Base-by-base conservation (phyloP, 2,797 vertebrate genomes). In the Acipenser transmontanus region DNA sequence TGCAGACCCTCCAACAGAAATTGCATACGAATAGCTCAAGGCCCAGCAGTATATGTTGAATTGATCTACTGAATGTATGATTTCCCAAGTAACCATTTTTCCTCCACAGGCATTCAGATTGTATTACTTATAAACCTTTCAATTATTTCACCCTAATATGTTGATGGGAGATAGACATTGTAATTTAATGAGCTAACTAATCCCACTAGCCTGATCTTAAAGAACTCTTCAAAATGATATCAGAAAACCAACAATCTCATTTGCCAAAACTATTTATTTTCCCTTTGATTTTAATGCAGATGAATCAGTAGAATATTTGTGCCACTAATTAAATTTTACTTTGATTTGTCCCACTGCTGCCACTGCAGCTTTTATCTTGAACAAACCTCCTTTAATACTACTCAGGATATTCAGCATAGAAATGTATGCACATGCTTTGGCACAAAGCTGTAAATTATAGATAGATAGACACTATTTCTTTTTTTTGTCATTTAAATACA, bases 401-500 rank as follows among this genome's bases (percentile, higher is more conserved):
- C 54, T 57, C 14, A 13, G 54, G 54, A 56, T 12, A 56, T 47
- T 49, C 12, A 65, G 47, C 10, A 65, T 11, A 48, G 9, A 63
- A 63, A 34, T 34, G 2, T 34, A 34, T 6, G 49, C 12, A 63
- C 9, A 34, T 12, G 9, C 61, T 47, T 7, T 47, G 61, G 11
- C 9, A 47, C 61, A 62, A 47, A 62, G 20, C 20, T 62, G 61
- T 47, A 62, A 12, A 62, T 47, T 47, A 62, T 9, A 63, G 48
- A 63, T 47, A 49, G 6, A 57, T n/a, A 57, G 54, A 57, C 9
- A n/a, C 54, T 13, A 11, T 57, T 11, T 6, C 14, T 17, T 17
- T 57, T 57, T 57, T n/a, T n/a, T 63, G 62, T 49, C 62, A 63
- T 8, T 49, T 47, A 47, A 10, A 63, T 49, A 20, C 47, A 54